A percentile compares a stretch with the other conserved stretches of the same genome.
Conservation (phyloP, 2,888 invertebrate genomes). For the Drosophila bunnanda region DNA sequence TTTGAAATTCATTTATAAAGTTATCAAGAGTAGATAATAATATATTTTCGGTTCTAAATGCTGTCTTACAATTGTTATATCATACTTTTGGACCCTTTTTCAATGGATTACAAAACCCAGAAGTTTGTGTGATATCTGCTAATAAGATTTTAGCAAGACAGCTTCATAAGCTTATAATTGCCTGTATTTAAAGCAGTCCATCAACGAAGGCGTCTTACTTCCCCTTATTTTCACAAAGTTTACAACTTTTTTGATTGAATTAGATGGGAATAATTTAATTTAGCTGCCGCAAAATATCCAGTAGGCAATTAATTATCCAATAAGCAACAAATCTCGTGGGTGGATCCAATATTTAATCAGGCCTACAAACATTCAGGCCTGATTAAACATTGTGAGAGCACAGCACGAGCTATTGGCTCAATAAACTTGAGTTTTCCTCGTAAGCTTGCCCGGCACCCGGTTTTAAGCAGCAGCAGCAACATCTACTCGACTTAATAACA, state of each 20-base stretch:
- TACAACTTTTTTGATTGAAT: constrained; percentile 14
- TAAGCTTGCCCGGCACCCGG: not conserved
- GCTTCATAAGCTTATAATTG: not conserved
- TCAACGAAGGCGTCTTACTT: not conserved
- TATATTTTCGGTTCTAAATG: too few species aligned
- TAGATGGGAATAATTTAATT: constrained; percentile 13
- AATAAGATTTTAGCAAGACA: too few species aligned
- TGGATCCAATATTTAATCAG: constrained; percentile 58
- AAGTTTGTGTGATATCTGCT: too few species aligned
- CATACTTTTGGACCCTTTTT: not conserved
- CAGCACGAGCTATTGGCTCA: constrained; percentile 57
- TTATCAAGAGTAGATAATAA: not conserved
- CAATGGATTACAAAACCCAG: too few species aligned
- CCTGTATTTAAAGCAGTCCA: not conserved
- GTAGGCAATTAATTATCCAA: constrained; percentile 20
- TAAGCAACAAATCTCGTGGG: constrained; percentile 16
- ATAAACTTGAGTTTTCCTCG: constrained; percentile 52
- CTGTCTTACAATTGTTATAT: not conserved
- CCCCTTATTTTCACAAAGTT: not conserved
- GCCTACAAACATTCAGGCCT: constrained; percentile 67
- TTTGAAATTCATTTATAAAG: not conserved
- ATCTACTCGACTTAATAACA: constrained; percentile 69
- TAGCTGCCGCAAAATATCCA: constrained; percentile 26
- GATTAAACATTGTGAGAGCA: constrained; percentile 65
- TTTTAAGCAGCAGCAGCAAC: constrained; percentile 2